These are phyloP conservation scores for Crotophaga sulcirostris DNA, from an alignment of 2,113 vertebrate species.

Conservation along the genomic window DNA sequence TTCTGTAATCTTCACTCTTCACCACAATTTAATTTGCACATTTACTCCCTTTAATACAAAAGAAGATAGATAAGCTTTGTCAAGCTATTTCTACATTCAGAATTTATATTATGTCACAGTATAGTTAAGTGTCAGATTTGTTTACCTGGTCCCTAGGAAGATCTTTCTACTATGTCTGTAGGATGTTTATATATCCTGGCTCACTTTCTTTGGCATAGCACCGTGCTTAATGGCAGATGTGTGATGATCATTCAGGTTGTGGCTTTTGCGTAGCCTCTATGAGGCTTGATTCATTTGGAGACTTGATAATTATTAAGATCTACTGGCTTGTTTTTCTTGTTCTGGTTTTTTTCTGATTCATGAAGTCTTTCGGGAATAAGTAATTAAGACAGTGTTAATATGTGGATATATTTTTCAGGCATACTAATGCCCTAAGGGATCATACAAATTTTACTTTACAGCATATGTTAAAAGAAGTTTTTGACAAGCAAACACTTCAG, in stretches of 20 bases:
- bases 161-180: background rate
- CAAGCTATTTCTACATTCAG: background rate
- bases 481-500: background rate
- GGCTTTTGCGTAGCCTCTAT: background rate
- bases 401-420: constrained; percentile 28
- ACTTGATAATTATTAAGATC: background rate
- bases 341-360: constrained; percentile 22
- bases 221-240: background rate
- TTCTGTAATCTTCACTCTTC: background rate
- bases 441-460: background rate
- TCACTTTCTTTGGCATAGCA: background rate
- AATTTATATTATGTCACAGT: background rate
- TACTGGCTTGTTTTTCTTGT: constrained; percentile 2
- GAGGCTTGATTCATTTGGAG: background rate
- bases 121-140: background rate
- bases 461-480: background rate
- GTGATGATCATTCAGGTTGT: background rate
- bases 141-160: background rate
- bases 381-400: constrained; percentile 12
- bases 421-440: constrained; percentile 29
- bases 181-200: background rate
- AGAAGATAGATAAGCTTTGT: background rate
- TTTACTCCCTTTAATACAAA: background rate
- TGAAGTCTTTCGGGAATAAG: constrained; percentile 14
- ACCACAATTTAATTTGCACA: background rate